Evolutionary conservation across 2,113 vertebrate species (phyloP).

Genomic region (Salvator merianae): DNA sequence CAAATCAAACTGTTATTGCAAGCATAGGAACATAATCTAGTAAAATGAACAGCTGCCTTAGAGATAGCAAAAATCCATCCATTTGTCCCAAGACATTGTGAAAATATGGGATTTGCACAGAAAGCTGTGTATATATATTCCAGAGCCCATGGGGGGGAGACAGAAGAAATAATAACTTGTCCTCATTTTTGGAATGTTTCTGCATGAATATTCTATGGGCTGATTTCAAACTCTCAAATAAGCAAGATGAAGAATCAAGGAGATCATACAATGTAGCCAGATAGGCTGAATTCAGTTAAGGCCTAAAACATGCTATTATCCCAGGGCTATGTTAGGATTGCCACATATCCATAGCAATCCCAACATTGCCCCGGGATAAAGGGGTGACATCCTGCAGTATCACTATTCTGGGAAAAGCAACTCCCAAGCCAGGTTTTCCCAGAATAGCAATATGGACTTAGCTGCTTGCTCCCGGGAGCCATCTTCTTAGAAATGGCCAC

Average conservation of each 20-base stretch:
- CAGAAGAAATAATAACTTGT: not conserved
- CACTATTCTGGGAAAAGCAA: too few relatives aligned
- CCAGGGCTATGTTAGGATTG: too few relatives aligned
- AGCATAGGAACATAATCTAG: not conserved
- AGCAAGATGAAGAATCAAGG: not conserved
- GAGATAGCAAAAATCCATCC: not conserved
- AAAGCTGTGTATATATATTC: not conserved
- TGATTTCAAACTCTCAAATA: not conserved
- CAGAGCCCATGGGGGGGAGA: not conserved
- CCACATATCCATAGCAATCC: too few relatives aligned
- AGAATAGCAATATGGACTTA: too few relatives aligned
- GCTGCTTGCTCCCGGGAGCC: too few relatives aligned
- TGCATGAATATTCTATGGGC: not conserved
- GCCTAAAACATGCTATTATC: too few relatives aligned
- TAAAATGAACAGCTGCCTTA: not conserved
- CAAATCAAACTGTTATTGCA: not conserved
- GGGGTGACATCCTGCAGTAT: too few relatives aligned
- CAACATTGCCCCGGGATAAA: too few relatives aligned
- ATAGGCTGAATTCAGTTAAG: too few relatives aligned
- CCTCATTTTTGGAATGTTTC: not conserved
- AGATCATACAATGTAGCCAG: not conserved
- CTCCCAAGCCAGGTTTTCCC: too few relatives aligned
- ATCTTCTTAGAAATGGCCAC: too few relatives aligned
- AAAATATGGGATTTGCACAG: not conserved
- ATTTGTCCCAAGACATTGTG: not conserved